Conservation (phyloP, 1,140 invertebrate species). For the Panagrolaimus sp. region DNA sequence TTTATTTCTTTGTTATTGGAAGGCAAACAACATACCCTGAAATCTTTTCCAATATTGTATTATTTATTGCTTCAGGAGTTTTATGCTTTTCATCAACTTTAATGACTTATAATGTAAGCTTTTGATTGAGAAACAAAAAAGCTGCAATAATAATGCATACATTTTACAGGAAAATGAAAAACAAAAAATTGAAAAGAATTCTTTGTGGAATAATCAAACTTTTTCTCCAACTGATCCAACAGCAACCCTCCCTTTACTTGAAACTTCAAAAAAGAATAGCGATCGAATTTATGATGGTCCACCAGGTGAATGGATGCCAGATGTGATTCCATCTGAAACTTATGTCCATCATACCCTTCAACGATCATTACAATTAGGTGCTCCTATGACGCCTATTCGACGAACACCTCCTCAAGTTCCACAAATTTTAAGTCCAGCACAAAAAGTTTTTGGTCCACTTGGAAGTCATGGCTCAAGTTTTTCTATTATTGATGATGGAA, state of each 20-base stretch:
- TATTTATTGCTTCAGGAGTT: background rate
- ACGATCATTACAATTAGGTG: conserved; percentile 31
- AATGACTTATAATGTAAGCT: background rate
- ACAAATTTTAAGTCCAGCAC: conserved; percentile 8
- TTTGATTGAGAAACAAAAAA: background rate
- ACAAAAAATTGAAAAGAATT: background rate
- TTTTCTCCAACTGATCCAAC: conserved; percentile 3
- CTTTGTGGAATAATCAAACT: background rate
- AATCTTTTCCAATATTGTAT: background rate
- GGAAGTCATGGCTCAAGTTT: background rate
- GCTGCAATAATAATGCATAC: too few species aligned
- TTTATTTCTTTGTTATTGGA: conserved; percentile 4
- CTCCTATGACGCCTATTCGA: background rate
- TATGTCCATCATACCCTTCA: conserved; percentile 44
- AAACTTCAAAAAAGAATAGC: background rate
- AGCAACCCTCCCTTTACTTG: background rate
- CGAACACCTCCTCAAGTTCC: conserved; percentile 1
- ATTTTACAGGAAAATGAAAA: too few species aligned
- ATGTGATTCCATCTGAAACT: conserved; percentile 26
- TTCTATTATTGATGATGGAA: background rate
- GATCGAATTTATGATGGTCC: conserved; percentile 31
- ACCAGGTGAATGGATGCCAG: conserved; percentile 42
- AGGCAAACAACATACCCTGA: background rate
- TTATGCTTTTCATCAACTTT: background rate
- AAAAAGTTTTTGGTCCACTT: conserved; percentile 1